These are phyloP conservation scores for Fregetta grallaria DNA, from an alignment of 2,113 vertebrate species.

Conservation along the genomic window DNA sequence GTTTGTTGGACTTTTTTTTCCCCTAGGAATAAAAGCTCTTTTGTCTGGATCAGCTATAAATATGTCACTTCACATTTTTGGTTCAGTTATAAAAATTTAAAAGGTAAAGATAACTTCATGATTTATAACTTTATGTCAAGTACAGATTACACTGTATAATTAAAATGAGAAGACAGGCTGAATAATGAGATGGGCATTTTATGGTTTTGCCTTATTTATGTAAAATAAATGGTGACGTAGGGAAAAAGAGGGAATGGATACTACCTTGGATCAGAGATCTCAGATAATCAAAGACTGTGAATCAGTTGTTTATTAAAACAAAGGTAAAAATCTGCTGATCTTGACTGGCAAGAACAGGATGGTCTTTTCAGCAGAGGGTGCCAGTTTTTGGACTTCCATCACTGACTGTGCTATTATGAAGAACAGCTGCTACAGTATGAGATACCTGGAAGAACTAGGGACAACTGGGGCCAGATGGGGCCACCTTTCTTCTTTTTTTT, in stretches of 20 bases:
- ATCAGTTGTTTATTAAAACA: not conserved
- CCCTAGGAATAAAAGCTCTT: not conserved
- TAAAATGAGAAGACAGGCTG: not conserved
- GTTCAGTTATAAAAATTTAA: not conserved
- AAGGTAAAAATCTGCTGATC: not conserved
- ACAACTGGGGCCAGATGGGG: not conserved
- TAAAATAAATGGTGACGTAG: not conserved
- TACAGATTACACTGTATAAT: not conserved
- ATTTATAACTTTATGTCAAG: not conserved
- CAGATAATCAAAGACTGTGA: not conserved
- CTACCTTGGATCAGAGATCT: not conserved
- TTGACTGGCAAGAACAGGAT: not conserved
- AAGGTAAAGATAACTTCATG: not conserved
- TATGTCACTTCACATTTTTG: not conserved
- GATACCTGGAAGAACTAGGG: not conserved
- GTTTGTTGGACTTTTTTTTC: not conserved
- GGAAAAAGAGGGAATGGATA: not conserved
- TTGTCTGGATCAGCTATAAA: not conserved
- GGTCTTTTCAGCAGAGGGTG: not conserved
- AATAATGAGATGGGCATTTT: not conserved
- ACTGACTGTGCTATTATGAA: not conserved
- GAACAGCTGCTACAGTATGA: not conserved
- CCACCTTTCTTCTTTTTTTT: not conserved
- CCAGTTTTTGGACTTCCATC: not conserved
- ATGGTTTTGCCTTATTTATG: not conserved